Conservation (phyloP, 1,140 invertebrate species). For the Homarus americanus region DNA sequence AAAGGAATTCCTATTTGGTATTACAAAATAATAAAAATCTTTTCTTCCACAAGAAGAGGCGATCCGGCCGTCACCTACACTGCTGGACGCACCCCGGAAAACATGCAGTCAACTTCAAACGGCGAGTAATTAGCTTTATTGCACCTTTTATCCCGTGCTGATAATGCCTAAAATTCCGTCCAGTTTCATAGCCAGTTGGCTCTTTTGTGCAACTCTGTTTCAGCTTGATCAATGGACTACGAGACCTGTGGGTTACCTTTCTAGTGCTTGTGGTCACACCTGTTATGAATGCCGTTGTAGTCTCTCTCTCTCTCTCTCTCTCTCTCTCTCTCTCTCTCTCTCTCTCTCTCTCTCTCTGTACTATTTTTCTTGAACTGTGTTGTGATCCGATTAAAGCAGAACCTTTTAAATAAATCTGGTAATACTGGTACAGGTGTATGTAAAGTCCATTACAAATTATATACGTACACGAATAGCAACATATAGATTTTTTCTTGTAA, state of each 20-base stretch:
- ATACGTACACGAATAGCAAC: too few species aligned
- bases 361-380: too few species aligned
- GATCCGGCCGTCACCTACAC: slow-evolving; percentile 16
- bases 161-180: slow-evolving; percentile 35
- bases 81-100: background rate
- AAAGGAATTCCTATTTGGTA: too few species aligned
- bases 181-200: slow-evolving; percentile 30
- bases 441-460: too few species aligned
- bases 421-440: too few species aligned
- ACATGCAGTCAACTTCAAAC: slow-evolving; percentile 32
- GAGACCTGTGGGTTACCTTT: background rate
- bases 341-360: too few species aligned
- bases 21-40: too few species aligned
- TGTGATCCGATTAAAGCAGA: too few species aligned
- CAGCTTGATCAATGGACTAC: background rate
- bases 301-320: background rate
- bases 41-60: slow-evolving; percentile 19
- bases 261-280: slow-evolving; percentile 10
- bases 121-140: slow-evolving; percentile 37
- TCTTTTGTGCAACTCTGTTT: slow-evolving; percentile 21
- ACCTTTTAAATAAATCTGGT: too few species aligned
- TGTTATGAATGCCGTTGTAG: background rate
- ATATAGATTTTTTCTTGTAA: too few species aligned
- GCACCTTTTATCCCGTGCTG: slow-evolving; percentile 14
- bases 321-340: background rate